Conservation (phyloP, 2,888 invertebrate genomes). For the Meandrusa payeni region DNA sequence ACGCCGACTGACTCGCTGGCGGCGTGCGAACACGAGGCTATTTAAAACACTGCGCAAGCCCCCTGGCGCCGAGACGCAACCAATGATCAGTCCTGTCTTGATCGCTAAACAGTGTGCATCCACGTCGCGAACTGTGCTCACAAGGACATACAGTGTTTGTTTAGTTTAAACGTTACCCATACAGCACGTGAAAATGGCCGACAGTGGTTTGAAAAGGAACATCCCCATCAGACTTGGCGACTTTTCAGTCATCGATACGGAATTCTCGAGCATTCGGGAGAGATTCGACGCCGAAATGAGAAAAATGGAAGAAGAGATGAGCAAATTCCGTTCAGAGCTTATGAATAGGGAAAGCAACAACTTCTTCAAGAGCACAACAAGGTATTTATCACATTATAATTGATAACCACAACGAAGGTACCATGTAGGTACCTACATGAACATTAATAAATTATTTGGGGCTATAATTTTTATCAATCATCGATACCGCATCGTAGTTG, state of each 20-base stretch:
- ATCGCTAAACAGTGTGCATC: constrained; percentile 66
- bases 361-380: constrained; percentile 93
- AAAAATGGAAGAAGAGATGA: constrained; percentile 99
- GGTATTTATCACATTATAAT: constrained; percentile 81
- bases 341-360: constrained; percentile 96
- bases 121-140: constrained; percentile 71
- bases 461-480: too few relatives aligned
- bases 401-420: too few relatives aligned
- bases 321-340: constrained; percentile 94
- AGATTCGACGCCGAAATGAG: constrained; percentile 98
- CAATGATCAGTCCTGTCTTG: constrained; percentile 79
- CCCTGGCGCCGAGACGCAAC: constrained; percentile 76
- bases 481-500: too few relatives aligned
- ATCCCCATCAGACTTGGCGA: constrained; percentile 97
- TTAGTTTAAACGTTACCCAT: constrained; percentile 64
- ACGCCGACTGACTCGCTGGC: constrained; percentile 63
- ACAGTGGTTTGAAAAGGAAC: constrained; percentile 91
- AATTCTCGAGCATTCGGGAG: constrained; percentile 97
- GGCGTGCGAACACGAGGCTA: constrained; percentile 73
- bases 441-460: too few relatives aligned
- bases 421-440: too few relatives aligned
- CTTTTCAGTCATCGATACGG: constrained; percentile 97
- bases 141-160: constrained; percentile 74
- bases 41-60: constrained; percentile 81
- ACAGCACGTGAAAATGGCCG: constrained; percentile 84